A percentile compares a stretch with the other conserved stretches of the same genome.
Evolutionary conservation across 2,888 invertebrate genomes (phyloP).

Genomic region (Gasteruption jaculator): DNA sequence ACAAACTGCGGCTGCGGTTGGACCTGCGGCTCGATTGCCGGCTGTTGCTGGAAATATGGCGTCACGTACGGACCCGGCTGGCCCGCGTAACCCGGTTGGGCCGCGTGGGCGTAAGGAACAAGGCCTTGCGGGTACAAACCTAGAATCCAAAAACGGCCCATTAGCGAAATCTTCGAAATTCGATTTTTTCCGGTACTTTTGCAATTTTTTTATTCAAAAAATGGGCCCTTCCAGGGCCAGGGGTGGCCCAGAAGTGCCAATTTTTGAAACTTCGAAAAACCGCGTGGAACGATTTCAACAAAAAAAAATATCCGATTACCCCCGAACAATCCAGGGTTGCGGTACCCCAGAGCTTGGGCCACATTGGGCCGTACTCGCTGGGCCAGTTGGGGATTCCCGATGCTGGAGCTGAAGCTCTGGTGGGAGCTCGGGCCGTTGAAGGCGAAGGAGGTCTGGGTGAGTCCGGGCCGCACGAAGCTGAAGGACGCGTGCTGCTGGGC

Average conservation of each 20-base stretch:
- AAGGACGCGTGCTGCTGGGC: constrained; percentile 44
- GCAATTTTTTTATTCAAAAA: too few species aligned
- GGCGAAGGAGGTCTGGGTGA: constrained; percentile 43
- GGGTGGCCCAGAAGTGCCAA: constrained; percentile 4
- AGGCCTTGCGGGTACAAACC: neutral
- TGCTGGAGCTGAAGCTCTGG: constrained; percentile 42
- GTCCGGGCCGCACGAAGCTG: constrained; percentile 42
- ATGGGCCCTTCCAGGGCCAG: too few species aligned
- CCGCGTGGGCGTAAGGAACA: constrained; percentile 6
- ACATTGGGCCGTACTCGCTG: constrained; percentile 40
- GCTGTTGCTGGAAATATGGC: neutral
- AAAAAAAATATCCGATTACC: too few species aligned
- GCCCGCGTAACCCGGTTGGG: too few species aligned
- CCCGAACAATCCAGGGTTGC: constrained; percentile 44
- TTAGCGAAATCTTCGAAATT: too few species aligned
- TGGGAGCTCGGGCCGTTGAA: constrained; percentile 45
- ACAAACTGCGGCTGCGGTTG: too few species aligned
- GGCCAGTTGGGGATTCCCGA: constrained; percentile 40
- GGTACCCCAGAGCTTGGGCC: constrained; percentile 39
- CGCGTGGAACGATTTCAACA: too few species aligned
- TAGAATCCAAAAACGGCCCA: too few species aligned
- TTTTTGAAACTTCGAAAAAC: constrained; percentile 1
- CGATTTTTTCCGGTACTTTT: too few species aligned
- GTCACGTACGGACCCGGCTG: neutral
- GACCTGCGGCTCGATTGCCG: too few species aligned